These are phyloP conservation scores for Steinernema scapterisci DNA, from an alignment of 2,888 invertebrate species.

Conservation along the genomic window DNA sequence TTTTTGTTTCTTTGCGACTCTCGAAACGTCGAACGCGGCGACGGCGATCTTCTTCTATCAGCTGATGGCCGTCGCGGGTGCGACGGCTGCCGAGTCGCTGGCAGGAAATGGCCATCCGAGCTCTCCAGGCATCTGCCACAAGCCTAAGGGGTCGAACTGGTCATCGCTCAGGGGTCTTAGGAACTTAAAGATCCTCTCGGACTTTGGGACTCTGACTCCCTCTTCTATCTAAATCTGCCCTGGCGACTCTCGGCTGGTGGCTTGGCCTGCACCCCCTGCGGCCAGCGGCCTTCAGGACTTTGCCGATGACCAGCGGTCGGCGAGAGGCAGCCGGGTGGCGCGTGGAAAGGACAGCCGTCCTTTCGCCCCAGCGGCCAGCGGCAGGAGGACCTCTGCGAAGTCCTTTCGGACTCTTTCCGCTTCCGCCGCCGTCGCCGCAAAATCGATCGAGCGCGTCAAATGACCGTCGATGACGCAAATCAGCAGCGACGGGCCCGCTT, in stretches of 20 bases:
- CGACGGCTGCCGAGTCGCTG: too few species aligned
- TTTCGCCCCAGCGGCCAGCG: not conserved
- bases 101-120: too few species aligned
- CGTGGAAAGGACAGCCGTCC: conserved; percentile 27
- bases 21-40: conserved; percentile 23
- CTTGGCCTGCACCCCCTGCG: too few species aligned
- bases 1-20: conserved; percentile 32
- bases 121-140: too few species aligned
- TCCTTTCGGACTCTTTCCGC: not conserved
- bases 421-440: not conserved
- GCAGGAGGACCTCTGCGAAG: too few species aligned
- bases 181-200: too few species aligned
- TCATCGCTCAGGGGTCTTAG: too few species aligned
- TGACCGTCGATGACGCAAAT: conserved; percentile 31
- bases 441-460: conserved; percentile 22
- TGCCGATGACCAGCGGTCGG: conserved; percentile 1
- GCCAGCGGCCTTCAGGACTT: too few species aligned
- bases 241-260: too few species aligned
- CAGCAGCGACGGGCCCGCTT: not conserved
- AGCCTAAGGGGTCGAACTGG: too few species aligned
- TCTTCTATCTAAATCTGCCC: too few species aligned
- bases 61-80: not conserved
- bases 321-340: not conserved
- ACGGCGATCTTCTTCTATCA: conserved; percentile 1
- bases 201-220: too few species aligned